These are phyloP conservation scores for Asobara japonica DNA, from an alignment of 1,140 invertebrate species.

Conservation along the genomic window DNA sequence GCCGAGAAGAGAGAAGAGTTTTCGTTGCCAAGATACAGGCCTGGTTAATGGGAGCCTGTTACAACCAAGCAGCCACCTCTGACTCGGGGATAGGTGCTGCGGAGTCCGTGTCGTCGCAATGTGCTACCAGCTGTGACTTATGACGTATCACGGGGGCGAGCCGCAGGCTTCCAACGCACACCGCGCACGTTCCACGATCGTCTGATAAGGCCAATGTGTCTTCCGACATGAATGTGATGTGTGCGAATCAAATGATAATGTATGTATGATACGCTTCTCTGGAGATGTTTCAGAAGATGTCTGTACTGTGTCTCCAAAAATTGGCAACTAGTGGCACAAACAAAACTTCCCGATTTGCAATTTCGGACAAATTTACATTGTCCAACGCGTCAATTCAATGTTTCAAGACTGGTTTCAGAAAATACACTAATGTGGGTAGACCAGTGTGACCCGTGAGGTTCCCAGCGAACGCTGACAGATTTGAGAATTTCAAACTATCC, in stretches of 20 bases:
- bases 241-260: not conserved
- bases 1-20: constrained; percentile 7
- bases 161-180: constrained; percentile 19
- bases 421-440: no score
- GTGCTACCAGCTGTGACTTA: constrained; percentile 62
- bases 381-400: no score
- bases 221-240: not conserved
- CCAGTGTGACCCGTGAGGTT: no score
- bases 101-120: constrained; percentile 54
- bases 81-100: not conserved
- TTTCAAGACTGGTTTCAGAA: no score
- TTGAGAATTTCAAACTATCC: no score
- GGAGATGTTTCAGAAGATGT: no score
- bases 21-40: constrained; percentile 59
- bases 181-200: not conserved
- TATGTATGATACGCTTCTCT: no score
- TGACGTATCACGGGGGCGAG: constrained; percentile 54
- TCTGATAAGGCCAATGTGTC: not conserved
- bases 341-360: no score
- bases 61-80: constrained; percentile 45
- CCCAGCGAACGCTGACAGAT: no score
- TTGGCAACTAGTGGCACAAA: no score
- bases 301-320: no score
- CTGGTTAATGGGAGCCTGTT: constrained; percentile 55
- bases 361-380: no score